Evolutionary conservation across 2,113 vertebrate species (phyloP).

Genomic region (Pipra filicauda): DNA sequence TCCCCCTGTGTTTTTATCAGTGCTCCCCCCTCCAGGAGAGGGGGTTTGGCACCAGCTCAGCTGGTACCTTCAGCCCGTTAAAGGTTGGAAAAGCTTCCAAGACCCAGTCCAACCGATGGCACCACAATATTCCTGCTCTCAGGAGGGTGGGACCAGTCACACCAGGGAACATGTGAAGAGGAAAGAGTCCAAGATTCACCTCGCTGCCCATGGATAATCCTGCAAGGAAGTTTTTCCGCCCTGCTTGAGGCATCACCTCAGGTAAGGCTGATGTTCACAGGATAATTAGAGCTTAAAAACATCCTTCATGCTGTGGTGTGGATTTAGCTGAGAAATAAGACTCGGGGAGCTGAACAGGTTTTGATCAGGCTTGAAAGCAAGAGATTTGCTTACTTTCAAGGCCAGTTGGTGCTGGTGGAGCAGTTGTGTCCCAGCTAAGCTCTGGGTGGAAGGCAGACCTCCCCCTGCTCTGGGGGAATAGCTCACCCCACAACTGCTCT

Average conservation of each 20-base stretch:
- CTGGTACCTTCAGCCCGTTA: rapidly evolving
- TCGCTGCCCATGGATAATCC: rapidly evolving
- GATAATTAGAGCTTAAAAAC: too few species aligned
- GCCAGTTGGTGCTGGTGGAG: rapidly evolving
- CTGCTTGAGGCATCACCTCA: neutral
- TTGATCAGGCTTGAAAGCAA: neutral
- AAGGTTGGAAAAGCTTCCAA: neutral
- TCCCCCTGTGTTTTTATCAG: rapidly evolving
- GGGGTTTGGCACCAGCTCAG: neutral
- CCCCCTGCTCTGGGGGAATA: rapidly evolving
- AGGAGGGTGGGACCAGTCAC: neutral
- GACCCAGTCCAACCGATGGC: neutral
- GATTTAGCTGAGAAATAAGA: rapidly evolving
- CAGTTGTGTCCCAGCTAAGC: neutral
- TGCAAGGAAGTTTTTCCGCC: neutral
- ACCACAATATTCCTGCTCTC: neutral
- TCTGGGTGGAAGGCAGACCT: too few species aligned
- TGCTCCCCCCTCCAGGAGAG: neutral
- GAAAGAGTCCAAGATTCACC: neutral
- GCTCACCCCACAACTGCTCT: neutral
- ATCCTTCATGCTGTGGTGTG: rapidly evolving
- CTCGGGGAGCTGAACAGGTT: neutral
- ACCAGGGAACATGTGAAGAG: neutral
- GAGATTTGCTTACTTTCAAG: neutral
- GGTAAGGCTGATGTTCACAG: rapidly evolving